Evolutionary conservation across 2,888 invertebrate genomes (phyloP).

Genomic region (Melolontha melolontha): DNA sequence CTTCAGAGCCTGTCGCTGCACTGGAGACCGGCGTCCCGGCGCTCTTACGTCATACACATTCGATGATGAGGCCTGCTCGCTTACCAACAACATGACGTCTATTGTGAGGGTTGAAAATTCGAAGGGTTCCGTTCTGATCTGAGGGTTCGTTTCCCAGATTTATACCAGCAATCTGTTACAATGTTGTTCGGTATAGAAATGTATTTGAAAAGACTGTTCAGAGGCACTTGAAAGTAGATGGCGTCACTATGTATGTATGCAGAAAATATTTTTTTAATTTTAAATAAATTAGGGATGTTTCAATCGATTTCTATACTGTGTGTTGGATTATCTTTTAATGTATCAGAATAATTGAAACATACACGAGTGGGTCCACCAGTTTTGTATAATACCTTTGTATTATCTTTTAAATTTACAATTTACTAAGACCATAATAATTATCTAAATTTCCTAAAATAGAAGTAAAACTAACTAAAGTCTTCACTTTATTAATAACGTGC

Average conservation of each 20-base stretch:
- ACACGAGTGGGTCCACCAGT: too few relatives aligned
- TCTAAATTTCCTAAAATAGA: too few relatives aligned
- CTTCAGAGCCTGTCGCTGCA: slow-evolving; percentile 52
- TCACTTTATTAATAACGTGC: too few relatives aligned
- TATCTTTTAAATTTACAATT: too few relatives aligned
- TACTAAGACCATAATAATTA: too few relatives aligned
- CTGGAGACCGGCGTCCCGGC: slow-evolving; percentile 57
- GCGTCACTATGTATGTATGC: not conserved
- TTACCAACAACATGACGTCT: slow-evolving; percentile 34
- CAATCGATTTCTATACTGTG: too few relatives aligned
- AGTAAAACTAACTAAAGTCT: too few relatives aligned
- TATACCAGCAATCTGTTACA: slow-evolving; percentile 25
- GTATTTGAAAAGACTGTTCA: not conserved
- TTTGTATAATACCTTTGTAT: too few relatives aligned
- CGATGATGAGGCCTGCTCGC: slow-evolving; percentile 42
- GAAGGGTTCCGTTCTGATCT: slow-evolving; percentile 38
- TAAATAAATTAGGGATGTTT: not conserved
- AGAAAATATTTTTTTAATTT: not conserved
- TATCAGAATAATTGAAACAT: too few relatives aligned
- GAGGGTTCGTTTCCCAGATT: slow-evolving; percentile 46
- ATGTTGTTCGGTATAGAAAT: not conserved
- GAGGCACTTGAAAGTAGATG: slow-evolving; percentile 30
- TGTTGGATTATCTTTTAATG: too few relatives aligned
- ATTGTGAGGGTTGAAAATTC: slow-evolving; percentile 29
- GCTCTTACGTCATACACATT: slow-evolving; percentile 56